A percentile compares a stretch with the other conserved stretches of the same genome.
These are phyloP conservation scores for Merodon equestris DNA, from an alignment of 2,888 invertebrate genomes.

Conservation along the genomic window DNA sequence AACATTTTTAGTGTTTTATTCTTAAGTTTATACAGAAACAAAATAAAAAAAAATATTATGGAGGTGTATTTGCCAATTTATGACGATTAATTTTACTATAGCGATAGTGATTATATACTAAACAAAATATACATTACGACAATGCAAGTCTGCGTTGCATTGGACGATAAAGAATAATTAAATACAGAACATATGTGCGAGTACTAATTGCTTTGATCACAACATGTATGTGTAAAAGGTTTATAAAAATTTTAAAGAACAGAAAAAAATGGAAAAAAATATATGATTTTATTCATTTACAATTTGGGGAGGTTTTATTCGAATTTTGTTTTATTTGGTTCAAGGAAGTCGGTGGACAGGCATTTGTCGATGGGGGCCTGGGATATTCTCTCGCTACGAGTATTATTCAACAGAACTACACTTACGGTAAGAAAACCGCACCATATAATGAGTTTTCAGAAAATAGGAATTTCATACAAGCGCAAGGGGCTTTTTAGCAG, in stretches of 20 bases:
- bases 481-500: too few species aligned
- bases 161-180: conserved; percentile 12
- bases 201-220: conserved; percentile 27
- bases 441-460: too few species aligned
- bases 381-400: too few species aligned
- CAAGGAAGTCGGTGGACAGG: too few species aligned
- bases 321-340: too few species aligned
- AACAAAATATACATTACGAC: conserved; percentile 58
- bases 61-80: conserved; percentile 61
- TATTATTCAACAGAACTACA: too few species aligned
- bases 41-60: conserved; percentile 14
- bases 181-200: too few species aligned
- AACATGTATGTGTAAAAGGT: conserved; percentile 37
- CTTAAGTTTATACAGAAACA: conserved; percentile 27
- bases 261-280: conserved; percentile 28
- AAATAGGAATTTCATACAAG: too few species aligned
- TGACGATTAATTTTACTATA: conserved; percentile 54
- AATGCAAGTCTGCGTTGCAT: conserved; percentile 32
- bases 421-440: too few species aligned
- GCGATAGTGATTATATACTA: conserved; percentile 63
- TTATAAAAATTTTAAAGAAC: conserved; percentile 43
- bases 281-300: conserved; percentile 62
- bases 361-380: too few species aligned
- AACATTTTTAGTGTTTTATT: too few species aligned
- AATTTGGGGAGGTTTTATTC: conserved; percentile 34